phyloP scores from a whole-genome alignment of 2,797 vertebrate genomes.

The Enteromius thamalakanensis region DNA sequence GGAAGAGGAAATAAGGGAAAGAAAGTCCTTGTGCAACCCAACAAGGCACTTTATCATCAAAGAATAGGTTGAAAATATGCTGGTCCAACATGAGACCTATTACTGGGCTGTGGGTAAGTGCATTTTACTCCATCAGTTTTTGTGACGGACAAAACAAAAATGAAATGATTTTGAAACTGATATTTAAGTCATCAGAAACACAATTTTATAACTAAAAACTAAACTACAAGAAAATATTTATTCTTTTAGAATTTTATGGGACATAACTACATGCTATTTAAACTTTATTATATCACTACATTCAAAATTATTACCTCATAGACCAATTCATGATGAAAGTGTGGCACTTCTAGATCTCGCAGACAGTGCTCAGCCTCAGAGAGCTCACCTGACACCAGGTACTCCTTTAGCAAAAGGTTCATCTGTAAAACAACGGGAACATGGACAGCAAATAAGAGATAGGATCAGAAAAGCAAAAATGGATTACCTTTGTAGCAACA shows the following conservation, averaged over 20 bases:
- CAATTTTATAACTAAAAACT: background rate
- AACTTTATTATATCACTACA: too few species aligned
- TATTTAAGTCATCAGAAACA: background rate
- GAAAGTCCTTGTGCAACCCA: background rate
- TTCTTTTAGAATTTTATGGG: background rate
- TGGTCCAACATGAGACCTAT: background rate
- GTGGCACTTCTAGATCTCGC: conserved; percentile 86
- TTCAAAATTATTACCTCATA: conserved; percentile 78
- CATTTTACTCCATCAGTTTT: background rate
- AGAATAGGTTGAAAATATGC: background rate
- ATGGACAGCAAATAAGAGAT: background rate
- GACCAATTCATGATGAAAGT: conserved; percentile 89
- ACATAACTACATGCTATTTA: background rate
- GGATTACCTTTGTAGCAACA: background rate
- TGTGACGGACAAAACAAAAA: background rate
- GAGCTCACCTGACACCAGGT: conserved; percentile 83
- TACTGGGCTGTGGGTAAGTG: background rate
- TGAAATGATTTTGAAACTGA: background rate
- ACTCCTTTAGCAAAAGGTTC: conserved; percentile 88
- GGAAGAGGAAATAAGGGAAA: background rate
- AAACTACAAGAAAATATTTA: background rate
- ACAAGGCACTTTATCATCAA: background rate
- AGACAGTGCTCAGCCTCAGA: conserved; percentile 83
- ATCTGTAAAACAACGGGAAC: conserved; percentile 74
- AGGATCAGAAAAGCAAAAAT: background rate